Evolutionary conservation across 2,888 invertebrate genomes (phyloP).

Genomic region (Synergus laeviventris): DNA sequence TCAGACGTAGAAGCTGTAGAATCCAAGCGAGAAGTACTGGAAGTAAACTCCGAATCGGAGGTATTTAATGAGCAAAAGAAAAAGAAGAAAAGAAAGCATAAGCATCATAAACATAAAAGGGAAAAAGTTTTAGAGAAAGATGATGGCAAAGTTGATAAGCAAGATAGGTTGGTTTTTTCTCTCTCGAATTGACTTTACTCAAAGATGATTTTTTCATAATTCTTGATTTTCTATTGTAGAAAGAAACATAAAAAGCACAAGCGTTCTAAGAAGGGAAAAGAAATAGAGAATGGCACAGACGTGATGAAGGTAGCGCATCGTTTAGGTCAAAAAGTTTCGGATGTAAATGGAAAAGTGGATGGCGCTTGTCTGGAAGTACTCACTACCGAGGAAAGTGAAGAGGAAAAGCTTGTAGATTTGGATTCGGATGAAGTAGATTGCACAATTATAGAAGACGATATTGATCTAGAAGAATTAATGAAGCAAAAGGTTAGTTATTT

Average conservation of each 20-base stretch:
- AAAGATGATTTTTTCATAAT: neutral
- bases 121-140: slow-evolving; percentile 69
- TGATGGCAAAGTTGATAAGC: slow-evolving; percentile 63
- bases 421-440: slow-evolving; percentile 80
- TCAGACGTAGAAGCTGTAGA: slow-evolving; percentile 71
- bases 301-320: slow-evolving; percentile 63
- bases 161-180: slow-evolving; percentile 61
- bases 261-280: slow-evolving; percentile 65
- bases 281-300: slow-evolving; percentile 68
- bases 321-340: slow-evolving; percentile 59
- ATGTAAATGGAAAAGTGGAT: slow-evolving; percentile 70
- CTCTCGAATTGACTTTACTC: neutral
- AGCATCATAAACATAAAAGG: slow-evolving; percentile 73
- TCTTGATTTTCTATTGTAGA: slow-evolving; percentile 51
- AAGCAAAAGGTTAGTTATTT: slow-evolving; percentile 84
- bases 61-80: slow-evolving; percentile 66
- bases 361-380: slow-evolving; percentile 67
- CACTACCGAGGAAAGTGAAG: slow-evolving; percentile 73
- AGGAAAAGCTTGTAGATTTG: slow-evolving; percentile 73
- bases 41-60: slow-evolving; percentile 66
- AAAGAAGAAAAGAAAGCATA: slow-evolving; percentile 74
- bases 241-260: slow-evolving; percentile 74
- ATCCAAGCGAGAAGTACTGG: slow-evolving; percentile 63
- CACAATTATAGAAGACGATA: slow-evolving; percentile 88
- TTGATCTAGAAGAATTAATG: slow-evolving; percentile 93